Evolutionary conservation across 2,888 invertebrate genomes (phyloP), one percentile per base, ranked within the genome.

Genomic region (Gonocerus acuteangulatus): DNA sequence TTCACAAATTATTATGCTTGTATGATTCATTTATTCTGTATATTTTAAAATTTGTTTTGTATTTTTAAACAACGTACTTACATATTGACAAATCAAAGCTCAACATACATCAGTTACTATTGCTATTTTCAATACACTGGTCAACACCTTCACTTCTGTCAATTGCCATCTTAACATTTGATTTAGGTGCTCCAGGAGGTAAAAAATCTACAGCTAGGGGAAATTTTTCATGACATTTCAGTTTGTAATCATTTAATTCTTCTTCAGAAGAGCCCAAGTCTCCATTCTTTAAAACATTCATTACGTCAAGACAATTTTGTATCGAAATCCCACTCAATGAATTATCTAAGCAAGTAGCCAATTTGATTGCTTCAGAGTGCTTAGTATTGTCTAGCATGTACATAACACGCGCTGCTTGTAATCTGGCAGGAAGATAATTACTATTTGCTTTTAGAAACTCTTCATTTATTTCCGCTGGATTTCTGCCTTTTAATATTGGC

Each of bases 341-440:
- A 19, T 44, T 61, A 58, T 64, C 72, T 80, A 63, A 39, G 19
- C 74, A 76, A 64, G 79, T 81, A 66, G 80, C 78, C 63, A 87
- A 75, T 66, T 79, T 75, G 54, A 87, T 76, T 59, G 87, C 87
- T 67, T 79, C 78, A 51, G 78, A 76, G 73, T 85, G 84, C 70
- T 81, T 80, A 67, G 79, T 81, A 32, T 83, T 79, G 73, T 86
- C 84, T 69, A 91, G 76, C 66, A 85, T 81, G 70, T 85, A 85
- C 76, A 90, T 81, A 76, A 91, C 87, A 67, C 86, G 83, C 65
- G 88, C 90, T 54, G 83, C 74, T 79, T 93, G 90, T 70, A 91
- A 78, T 72, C 87, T 82, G 71, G 87, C 87, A 68, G 84, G 80
- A 74, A 93, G 82, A 72, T 87, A 85, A 70, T 79, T 76, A 60